These are phyloP conservation scores for Acanthurus leucopareius DNA, from an alignment of 2,797 vertebrate genomes.

Conservation along the genomic window DNA sequence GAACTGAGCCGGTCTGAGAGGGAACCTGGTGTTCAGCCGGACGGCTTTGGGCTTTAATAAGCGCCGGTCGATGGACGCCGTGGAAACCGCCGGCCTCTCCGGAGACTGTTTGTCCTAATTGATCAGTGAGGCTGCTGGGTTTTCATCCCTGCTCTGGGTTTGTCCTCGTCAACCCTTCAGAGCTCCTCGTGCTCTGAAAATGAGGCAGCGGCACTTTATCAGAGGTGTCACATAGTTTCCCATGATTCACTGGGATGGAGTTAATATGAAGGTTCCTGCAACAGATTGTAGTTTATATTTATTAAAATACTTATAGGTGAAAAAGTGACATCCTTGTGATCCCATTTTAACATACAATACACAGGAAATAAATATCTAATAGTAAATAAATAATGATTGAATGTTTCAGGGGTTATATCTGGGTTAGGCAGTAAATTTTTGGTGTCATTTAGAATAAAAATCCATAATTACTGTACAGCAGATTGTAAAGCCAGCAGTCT, in stretches of 20 bases:
- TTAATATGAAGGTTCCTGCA: conserved; percentile 2
- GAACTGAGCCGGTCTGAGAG: conserved; percentile 29
- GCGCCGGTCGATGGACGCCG: conserved; percentile 60
- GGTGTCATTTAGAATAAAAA: no score
- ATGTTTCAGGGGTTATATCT: not conserved
- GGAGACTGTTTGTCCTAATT: conserved; percentile 69
- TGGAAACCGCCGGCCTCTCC: conserved; percentile 56
- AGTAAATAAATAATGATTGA: not conserved
- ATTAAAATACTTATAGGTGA: no score
- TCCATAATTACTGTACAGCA: no score
- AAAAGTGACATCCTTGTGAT: no score
- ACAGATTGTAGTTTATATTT: not conserved
- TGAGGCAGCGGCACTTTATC: conserved; percentile 8
- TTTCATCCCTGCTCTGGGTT: conserved; percentile 45
- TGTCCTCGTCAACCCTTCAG: conserved; percentile 36
- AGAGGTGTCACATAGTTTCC: not conserved
- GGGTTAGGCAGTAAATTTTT: no score
- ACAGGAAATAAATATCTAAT: not conserved
- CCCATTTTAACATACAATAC: not conserved
- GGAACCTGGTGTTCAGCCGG: conserved; percentile 23
- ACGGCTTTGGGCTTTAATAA: conserved; percentile 45
- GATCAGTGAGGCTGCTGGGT: conserved; percentile 63
- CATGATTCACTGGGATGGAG: not conserved
- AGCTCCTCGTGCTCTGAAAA: conserved; percentile 12
- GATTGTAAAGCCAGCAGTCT: no score